A percentile compares a stretch with the other conserved stretches of the same genome.
Evolutionary conservation across 2,113 vertebrate species (phyloP).

Genomic region (Pontoporia blainvillei): DNA sequence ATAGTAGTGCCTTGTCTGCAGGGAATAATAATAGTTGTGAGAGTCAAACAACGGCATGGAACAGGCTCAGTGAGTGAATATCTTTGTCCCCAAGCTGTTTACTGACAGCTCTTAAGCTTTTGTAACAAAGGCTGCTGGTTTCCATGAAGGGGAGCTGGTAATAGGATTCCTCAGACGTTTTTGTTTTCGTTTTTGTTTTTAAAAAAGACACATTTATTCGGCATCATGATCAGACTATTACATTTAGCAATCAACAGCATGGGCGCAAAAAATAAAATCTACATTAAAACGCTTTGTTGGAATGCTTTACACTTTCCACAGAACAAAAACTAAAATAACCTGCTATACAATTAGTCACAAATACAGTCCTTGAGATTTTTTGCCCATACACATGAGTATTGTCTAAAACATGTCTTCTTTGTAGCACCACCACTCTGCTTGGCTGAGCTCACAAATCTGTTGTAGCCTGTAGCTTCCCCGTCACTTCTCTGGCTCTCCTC

Average conservation of each 20-base stretch:
- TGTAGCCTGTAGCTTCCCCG: slow-evolving; percentile 96
- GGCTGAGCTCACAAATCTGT: slow-evolving; percentile 93
- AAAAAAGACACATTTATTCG: no score
- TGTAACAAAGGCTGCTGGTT: not conserved
- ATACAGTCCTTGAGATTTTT: not conserved
- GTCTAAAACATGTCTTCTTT: slow-evolving; percentile 70
- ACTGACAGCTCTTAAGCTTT: not conserved
- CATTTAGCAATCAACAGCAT: no score
- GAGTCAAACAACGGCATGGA: no score
- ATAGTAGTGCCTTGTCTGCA: not conserved
- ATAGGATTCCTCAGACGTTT: not conserved
- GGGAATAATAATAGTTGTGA: not conserved
- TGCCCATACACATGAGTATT: not conserved
- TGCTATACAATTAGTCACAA: not conserved
- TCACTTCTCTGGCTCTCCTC: slow-evolving; percentile 93
- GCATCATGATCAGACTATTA: no score
- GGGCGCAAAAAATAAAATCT: not conserved
- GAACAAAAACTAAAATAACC: not conserved
- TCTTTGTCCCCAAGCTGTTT: not conserved
- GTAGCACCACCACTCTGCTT: slow-evolving; percentile 91
- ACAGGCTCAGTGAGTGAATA: not conserved
- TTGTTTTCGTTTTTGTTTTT: no score
- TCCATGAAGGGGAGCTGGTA: not conserved
- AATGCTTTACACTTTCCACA: not conserved
- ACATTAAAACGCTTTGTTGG: not conserved